phyloP scores from a whole-genome alignment of 1,140 invertebrate species.

The Microplitis demolitor region DNA sequence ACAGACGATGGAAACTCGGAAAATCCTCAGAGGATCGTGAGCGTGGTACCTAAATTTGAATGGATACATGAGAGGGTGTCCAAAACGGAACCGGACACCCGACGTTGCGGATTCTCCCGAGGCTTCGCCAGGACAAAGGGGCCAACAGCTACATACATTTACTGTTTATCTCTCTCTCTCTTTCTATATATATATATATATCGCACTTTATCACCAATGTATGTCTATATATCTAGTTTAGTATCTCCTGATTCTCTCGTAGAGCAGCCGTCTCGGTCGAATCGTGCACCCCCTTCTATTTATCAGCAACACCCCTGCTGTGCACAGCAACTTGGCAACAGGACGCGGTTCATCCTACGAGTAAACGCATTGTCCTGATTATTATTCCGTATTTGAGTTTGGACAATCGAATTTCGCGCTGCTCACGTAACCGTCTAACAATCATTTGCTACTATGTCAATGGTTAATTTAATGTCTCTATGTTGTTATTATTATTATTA shows the following conservation, averaged over 20 bases:
- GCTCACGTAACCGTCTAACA: background rate
- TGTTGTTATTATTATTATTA: background rate
- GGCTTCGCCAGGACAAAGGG: constrained; percentile 8
- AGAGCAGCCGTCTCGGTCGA: background rate
- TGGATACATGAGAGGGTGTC: constrained; percentile 18
- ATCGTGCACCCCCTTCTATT: background rate
- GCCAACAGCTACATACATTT: background rate
- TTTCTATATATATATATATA: background rate
- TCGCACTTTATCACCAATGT: background rate
- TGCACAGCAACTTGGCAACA: background rate
- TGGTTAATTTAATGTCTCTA: background rate
- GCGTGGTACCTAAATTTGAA: constrained; percentile 22
- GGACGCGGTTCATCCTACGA: background rate
- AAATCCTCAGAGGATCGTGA: background rate
- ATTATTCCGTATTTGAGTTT: constrained; percentile 24
- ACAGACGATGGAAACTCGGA: background rate
- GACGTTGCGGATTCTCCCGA: constrained; percentile 15
- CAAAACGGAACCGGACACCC: constrained; percentile 29
- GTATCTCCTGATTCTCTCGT: background rate
- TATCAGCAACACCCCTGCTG: background rate
- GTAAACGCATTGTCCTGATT: constrained; percentile 14
- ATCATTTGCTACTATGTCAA: background rate
- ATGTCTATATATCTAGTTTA: background rate
- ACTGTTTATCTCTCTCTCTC: background rate
- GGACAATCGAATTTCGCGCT: constrained; percentile 19